A percentile compares a stretch with the other conserved stretches of the same genome.
These are phyloP conservation scores for Phyllostomus hastatus DNA, from an alignment of 2,113 vertebrate species.

Conservation along the genomic window DNA sequence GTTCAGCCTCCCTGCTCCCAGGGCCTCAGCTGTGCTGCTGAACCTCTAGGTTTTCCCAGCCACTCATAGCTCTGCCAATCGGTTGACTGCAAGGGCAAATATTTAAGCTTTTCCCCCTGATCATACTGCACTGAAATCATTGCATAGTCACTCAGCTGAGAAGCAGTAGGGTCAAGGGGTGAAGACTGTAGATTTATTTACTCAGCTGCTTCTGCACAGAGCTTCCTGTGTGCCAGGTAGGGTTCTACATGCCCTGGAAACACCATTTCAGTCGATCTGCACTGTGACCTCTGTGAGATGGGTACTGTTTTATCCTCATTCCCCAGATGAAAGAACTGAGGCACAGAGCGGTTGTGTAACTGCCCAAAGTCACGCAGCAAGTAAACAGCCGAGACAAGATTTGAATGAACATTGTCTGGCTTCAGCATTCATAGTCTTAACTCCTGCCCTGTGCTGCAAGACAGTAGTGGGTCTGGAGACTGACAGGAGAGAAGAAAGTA, in stretches of 20 bases:
- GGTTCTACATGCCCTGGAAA: accelerated
- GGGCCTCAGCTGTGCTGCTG: background rate
- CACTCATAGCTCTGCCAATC: background rate
- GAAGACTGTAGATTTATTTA: background rate
- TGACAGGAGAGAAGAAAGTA: background rate
- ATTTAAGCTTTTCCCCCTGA: background rate
- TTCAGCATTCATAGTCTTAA: background rate
- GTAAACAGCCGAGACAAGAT: background rate
- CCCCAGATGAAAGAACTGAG: background rate
- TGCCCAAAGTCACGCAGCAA: background rate
- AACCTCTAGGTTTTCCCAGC: background rate
- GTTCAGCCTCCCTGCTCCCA: background rate
- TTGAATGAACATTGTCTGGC: background rate
- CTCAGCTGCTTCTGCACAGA: background rate
- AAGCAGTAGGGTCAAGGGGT: background rate
- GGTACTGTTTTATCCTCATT: background rate
- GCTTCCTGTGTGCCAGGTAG: background rate
- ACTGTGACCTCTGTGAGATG: background rate
- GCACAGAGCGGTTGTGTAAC: background rate
- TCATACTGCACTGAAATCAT: background rate
- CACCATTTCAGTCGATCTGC: background rate
- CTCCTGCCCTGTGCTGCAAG: background rate
- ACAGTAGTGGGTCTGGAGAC: background rate
- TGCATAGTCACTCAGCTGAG: background rate
- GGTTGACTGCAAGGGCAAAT: background rate